These are phyloP conservation scores for Phania funesta DNA, from an alignment of 2,888 invertebrate species.

Conservation along the genomic window DNA sequence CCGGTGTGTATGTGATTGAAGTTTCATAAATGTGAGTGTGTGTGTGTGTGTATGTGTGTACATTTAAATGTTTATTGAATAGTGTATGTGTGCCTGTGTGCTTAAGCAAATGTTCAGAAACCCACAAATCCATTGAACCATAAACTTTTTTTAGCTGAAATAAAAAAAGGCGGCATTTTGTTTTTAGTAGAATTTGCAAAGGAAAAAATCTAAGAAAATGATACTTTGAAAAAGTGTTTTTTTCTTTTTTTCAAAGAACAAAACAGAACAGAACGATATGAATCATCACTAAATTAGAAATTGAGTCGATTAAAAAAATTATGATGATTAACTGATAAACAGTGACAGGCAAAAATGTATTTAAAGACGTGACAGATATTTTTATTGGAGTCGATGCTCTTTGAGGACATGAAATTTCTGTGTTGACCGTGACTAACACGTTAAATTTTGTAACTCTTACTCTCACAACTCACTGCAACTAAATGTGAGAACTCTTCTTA, in stretches of 20 bases:
- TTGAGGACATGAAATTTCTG: too few relatives aligned
- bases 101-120: constrained; percentile 13
- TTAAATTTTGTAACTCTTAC: too few relatives aligned
- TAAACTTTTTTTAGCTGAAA: constrained; percentile 21
- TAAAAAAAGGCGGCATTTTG: constrained; percentile 38
- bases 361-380: background rate
- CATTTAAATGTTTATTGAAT: background rate
- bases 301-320: too few relatives aligned
- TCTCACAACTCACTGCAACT: too few relatives aligned
- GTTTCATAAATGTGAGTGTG: background rate
- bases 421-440: too few relatives aligned
- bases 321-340: background rate
- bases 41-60: background rate
- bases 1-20: background rate
- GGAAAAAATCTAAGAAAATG: constrained; percentile 19
- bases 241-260: too few relatives aligned
- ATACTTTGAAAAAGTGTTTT: constrained; percentile 1
- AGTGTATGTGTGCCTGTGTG: background rate
- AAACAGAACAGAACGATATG: background rate
- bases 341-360: background rate
- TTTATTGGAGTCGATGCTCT: too few relatives aligned
- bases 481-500: too few relatives aligned
- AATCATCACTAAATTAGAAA: background rate
- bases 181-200: constrained; percentile 32
- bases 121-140: constrained; percentile 60